Evolutionary conservation across 2,888 invertebrate genomes (phyloP), one percentile per base, ranked within the genome.

Genomic region (Nymphalis urticae): DNA sequence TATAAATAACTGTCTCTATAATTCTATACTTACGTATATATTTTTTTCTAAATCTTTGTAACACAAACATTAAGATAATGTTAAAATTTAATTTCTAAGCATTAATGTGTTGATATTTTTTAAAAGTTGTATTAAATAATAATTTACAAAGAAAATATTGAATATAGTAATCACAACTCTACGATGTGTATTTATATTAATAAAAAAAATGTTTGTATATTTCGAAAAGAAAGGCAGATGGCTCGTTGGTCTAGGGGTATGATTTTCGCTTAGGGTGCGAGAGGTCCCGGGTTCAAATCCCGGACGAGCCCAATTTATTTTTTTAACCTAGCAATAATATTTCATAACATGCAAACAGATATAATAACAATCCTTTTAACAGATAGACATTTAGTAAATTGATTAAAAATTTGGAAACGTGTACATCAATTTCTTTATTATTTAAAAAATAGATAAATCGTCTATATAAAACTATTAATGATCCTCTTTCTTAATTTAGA

Each of bases 241-340:
- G 87, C 87, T 88, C 88, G 87, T 89, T 89, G 85, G 88, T 92
- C 90, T 75, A 91, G 90, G 90, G 91, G 90, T 92, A 92, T 92
- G 90, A 92, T 92, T 92, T 89, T 90, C 91, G 91, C 90, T 92
- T 92, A 87, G 91, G 91, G 91, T 93, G 91, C 90, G 91, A 92
- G 91, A 91, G 91, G 92, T 91, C 89, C 90, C 91, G 91, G 91
- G 91, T 92, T 92, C 90, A 92, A 92, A 90, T 92, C 91, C 91
- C 92, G 90, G 92, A 91, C 90, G 91, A 90, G 92, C 91, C 91
- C 91, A 79, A 81, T 47, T 48, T 7, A 0, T 56, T 58, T 58
- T 56, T 58, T 58, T 36, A 58, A 7, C 19, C 13, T n/a, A n/a
- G 2, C 50, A 50, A 19, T 50, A 19, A 50, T 7, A n/a, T 9